These are phyloP conservation scores for Champsocephalus esox DNA, from an alignment of 2,797 vertebrate species.

Conservation along the genomic window DNA sequence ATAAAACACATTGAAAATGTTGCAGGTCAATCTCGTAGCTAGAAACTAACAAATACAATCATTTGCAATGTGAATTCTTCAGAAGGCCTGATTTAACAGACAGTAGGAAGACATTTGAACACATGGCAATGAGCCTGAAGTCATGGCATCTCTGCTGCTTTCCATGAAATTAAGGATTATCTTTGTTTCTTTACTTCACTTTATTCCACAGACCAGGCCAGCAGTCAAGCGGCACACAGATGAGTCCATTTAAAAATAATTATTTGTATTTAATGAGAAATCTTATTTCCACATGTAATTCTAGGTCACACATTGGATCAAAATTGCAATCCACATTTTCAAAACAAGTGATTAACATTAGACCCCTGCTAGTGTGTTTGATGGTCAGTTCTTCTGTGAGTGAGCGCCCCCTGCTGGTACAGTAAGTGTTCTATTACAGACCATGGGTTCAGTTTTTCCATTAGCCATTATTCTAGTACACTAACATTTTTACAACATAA, in stretches of 20 bases:
- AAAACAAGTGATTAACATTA: neutral
- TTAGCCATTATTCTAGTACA: neutral
- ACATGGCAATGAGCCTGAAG: neutral
- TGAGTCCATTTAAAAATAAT: neutral
- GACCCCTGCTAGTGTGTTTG: neutral
- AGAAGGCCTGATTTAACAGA: conserved; percentile 11
- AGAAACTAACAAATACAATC: conserved; percentile 12
- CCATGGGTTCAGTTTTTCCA: neutral
- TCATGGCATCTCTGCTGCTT: conserved; percentile 18
- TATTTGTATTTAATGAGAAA: neutral
- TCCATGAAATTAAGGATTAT: conserved; percentile 20
- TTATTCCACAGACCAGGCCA: neutral
- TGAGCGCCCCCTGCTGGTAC: conserved; percentile 72
- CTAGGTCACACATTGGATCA: neutral
- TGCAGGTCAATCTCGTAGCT: neutral
- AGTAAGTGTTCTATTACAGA: neutral
- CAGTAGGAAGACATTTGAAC: conserved; percentile 7
- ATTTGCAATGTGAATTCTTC: conserved; percentile 1
- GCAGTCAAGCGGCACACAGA: neutral
- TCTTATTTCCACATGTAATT: neutral
- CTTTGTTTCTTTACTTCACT: conserved; percentile 15
- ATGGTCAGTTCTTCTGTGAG: conserved; percentile 28
- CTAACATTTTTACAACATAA: neutral
- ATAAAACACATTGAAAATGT: neutral
- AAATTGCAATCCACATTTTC: neutral